Evolutionary conservation across 2,888 invertebrate genomes (phyloP).

Genomic region (Exocentrus adspersus): DNA sequence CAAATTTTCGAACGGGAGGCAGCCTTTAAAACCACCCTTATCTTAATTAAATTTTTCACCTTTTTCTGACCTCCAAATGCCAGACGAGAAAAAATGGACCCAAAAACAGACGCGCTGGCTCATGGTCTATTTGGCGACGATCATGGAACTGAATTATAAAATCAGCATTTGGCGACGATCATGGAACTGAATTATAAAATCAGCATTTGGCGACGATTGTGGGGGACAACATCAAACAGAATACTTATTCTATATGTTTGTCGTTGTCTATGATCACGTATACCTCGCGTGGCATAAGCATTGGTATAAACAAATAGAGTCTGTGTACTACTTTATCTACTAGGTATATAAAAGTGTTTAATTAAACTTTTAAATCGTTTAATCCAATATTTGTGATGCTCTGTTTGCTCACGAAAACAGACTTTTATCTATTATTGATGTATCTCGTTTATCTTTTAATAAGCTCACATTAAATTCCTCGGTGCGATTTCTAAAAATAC

Average conservation of each 20-base stretch:
- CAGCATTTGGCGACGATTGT: no score
- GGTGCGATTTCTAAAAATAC: not conserved
- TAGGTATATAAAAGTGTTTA: constrained; percentile 12
- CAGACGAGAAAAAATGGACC: no score
- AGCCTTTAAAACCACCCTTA: no score
- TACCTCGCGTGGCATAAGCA: constrained; percentile 3
- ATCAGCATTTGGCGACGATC: no score
- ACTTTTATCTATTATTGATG: not conserved
- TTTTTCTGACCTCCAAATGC: no score
- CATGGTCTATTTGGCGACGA: no score
- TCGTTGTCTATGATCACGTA: no score
- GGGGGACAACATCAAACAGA: not conserved
- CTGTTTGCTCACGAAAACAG: not conserved
- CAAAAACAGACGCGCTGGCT: no score
- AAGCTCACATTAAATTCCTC: not conserved
- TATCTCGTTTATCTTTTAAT: not conserved
- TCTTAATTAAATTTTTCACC: no score
- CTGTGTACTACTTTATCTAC: constrained; percentile 10
- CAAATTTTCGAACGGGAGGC: no score
- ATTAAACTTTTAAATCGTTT: not conserved
- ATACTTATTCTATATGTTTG: constrained; percentile 8
- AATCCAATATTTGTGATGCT: constrained; percentile 2
- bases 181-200: no score
- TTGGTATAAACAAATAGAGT: constrained; percentile 7
- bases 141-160: no score